Base-by-base conservation (phyloP, 2,797 vertebrate species). In the Xiphophorus birchmanni region DNA sequence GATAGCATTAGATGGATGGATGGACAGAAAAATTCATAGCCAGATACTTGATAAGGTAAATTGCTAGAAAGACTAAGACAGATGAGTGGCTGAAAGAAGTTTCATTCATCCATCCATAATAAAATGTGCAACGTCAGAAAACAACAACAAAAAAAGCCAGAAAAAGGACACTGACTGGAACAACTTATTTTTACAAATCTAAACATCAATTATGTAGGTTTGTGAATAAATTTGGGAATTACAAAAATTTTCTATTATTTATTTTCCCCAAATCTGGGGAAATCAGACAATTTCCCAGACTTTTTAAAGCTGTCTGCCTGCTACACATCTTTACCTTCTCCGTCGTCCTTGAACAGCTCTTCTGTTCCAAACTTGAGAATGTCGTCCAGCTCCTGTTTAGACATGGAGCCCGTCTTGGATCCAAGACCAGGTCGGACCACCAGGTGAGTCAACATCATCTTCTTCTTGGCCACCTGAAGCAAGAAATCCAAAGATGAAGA, bases 341-440 rank as follows among this genome's bases (percentile, higher is more conserved):
- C 92, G 84, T 99, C 98, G 81, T 99, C 98, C 93, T 99, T 99
- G 91, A 99, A 99, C 11, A 99, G 96, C 73, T 97, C 95, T 86
- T 99, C 98, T 3, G 98, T 99, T 80, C 98, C 98, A 80, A 99
- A 99, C 91, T 99, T 99, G 29, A 99, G 97, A 92, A 99, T 99
- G 87, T 99, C 98, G 81, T 99, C 98, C 81, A 99, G 96, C 79
- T 99, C 98, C 91, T 99, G 98, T 90, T 99, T 99, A 87, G 98
- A 99, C 98, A 99, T 99, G 77, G 98, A 99, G 56, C 98, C 98
- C 0, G 98, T 99, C 94, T 99, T 99, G 83, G 98, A 99, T 54
- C 98, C 98, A 73, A 99, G 92, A 23, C 98, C 98, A 0, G 98
- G 98, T 72, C 98, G 96, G 79, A 99, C 98, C 82, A 99, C 98